phyloP scores from a whole-genome alignment of 2,888 invertebrate genomes.

The Dynastes tityus region DNA sequence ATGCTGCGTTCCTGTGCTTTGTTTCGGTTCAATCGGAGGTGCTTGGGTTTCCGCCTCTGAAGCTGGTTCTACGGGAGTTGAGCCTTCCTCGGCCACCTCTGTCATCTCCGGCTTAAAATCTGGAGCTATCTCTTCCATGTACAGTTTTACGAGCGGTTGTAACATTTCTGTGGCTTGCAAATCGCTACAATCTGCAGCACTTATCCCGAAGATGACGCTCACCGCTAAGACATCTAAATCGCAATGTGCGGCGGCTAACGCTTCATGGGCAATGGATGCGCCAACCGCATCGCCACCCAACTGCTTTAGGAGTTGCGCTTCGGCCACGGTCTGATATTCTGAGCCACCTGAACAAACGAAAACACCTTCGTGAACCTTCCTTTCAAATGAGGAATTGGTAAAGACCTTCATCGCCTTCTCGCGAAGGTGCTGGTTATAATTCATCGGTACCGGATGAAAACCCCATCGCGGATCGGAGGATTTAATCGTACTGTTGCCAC shows the following conservation, averaged over 20 bases:
- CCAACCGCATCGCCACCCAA: conserved; percentile 88
- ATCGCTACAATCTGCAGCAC: conserved; percentile 51
- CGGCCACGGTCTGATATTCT: conserved; percentile 93
- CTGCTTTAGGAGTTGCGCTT: conserved; percentile 83
- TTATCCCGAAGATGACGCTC: conserved; percentile 88
- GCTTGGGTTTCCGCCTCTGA: background rate
- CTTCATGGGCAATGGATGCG: conserved; percentile 80
- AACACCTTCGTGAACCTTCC: conserved; percentile 83
- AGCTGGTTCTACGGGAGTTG: background rate
- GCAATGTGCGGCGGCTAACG: conserved; percentile 90
- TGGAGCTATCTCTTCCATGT: background rate
- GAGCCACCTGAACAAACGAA: conserved; percentile 94
- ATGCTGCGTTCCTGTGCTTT: background rate
- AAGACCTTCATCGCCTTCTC: conserved; percentile 73
- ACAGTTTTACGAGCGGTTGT: conserved; percentile 10
- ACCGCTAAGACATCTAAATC: conserved; percentile 90
- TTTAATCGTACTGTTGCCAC: conserved; percentile 78
- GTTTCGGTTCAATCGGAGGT: background rate
- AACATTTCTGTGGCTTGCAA: background rate
- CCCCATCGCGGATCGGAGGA: conserved; percentile 94
- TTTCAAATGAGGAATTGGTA: conserved; percentile 68
- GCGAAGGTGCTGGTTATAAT: conserved; percentile 83
- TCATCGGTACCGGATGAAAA: conserved; percentile 90
- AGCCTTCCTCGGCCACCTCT: background rate
- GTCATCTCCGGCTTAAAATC: background rate